Conservation (phyloP, 2,113 vertebrate species). For the Castor canadensis region DNA sequence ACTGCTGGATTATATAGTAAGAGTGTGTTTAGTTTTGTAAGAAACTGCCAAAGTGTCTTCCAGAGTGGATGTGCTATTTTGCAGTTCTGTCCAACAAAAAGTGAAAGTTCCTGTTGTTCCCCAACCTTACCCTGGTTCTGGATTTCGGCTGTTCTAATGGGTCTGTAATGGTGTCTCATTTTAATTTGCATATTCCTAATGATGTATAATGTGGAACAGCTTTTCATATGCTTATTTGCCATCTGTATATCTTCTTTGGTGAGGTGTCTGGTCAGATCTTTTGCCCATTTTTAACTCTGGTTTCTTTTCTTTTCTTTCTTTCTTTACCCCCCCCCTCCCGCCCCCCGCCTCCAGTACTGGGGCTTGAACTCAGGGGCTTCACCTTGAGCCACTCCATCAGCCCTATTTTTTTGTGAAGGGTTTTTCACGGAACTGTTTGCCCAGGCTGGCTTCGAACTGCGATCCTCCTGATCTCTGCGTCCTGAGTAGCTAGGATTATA, state of each 20-base stretch:
- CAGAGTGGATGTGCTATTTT: background rate
- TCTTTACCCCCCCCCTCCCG: too few species aligned
- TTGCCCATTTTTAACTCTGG: background rate
- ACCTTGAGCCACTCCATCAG: too few species aligned
- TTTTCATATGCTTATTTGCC: background rate
- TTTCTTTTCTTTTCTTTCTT: too few species aligned
- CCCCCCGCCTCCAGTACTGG: too few species aligned
- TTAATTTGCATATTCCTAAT: background rate
- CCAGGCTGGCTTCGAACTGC: too few species aligned
- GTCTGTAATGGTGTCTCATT: background rate
- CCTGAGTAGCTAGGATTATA: too few species aligned
- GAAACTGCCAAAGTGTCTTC: background rate
- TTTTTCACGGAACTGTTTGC: too few species aligned
- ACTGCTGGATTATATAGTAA: background rate
- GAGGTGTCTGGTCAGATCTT: conserved; percentile 16
- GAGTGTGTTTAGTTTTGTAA: conserved; percentile 15
- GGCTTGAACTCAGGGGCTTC: too few species aligned
- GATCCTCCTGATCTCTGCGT: too few species aligned
- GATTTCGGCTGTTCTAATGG: background rate
- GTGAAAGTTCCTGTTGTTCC: background rate
- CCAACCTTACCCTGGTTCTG: background rate
- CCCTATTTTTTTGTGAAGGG: too few species aligned
- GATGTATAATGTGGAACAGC: background rate
- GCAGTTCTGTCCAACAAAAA: background rate
- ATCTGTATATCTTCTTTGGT: background rate